These are phyloP conservation scores for Chondrilla cf. caribensis DNA, from an alignment of 37 sponge, comb jelly and placozoan genomes.

Conservation along the genomic window DNA sequence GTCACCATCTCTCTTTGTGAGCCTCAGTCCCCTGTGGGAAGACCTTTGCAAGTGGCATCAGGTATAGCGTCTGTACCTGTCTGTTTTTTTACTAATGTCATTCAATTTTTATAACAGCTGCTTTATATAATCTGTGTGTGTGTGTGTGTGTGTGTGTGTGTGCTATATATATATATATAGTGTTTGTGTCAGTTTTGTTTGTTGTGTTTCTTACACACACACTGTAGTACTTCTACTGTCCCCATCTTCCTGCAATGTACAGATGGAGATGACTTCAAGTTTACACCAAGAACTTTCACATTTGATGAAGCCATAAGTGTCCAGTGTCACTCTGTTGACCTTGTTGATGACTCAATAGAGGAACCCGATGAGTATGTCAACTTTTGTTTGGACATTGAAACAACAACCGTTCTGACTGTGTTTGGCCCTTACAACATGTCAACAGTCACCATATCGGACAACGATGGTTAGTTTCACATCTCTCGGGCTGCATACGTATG, in stretches of 20 bases:
- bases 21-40: neutral
- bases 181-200: neutral
- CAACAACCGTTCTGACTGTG: neutral
- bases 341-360: neutral
- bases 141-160: conserved; percentile 2
- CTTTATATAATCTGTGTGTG: neutral
- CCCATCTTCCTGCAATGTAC: neutral
- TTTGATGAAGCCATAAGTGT: neutral
- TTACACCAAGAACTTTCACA: neutral
- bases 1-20: neutral
- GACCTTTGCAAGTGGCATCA: neutral
- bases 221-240: no score
- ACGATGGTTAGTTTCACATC: neutral
- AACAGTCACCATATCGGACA: neutral
- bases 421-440: neutral
- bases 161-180: neutral
- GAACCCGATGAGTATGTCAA: neutral
- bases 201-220: no score
- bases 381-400: neutral
- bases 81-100: no score
- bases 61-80: neutral
- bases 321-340: neutral
- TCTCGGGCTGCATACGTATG: no score
- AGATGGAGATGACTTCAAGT: neutral
- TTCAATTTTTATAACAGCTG: no score